Base-by-base conservation (phyloP, 2,888 invertebrate species). In the Microchrysa polita region DNA sequence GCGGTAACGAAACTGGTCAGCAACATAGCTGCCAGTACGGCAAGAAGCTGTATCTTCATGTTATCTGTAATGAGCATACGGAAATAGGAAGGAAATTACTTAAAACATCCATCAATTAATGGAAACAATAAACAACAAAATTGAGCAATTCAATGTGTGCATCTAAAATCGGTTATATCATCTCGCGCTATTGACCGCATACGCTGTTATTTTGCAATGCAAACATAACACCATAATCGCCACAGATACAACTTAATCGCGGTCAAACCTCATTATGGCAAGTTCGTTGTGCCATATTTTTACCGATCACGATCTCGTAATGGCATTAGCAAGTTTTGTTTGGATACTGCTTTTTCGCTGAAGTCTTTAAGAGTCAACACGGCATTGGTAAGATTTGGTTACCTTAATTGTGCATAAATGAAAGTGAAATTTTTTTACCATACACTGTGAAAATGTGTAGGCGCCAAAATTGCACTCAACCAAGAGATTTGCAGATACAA, bases 31-130 rank as follows among this genome's bases (percentile, higher is more conserved):
- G 75, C 67, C 14, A 67, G 5, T 18, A 72, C 67, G 57, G 73
- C 73, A 59, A 73, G 20, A 10, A 44, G 16, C 44, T 72, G 42
- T 42, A 73, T 71, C 72, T 74, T 74, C 76, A 76, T 76, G 59
- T 65, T 76, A 73, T 44, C 75, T 76, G 65, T 42, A 42, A 60
- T 60, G n/a, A 9, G n/a, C n/a, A n/a, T n/a, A 40, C n/a, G 42
- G 20, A 59, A 42, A 53, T 27, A 23, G 27, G 59, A 59, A n/a
- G 27, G 22, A 1, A 18, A 52, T 10, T 18, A 10, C 0, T 55
- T 55, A 55, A 55, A 55, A n/a, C n/a, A n/a, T n/a, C n/a, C n/a
- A n/a, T n/a, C 4, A 22, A 57, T 57, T 20, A 57, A 57, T 10
- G 22, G 9, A 12, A 27, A 60, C 23, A 60, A 60, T 27, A 27